phyloP scores from a whole-genome alignment of 2,113 vertebrate genomes.

The Nyctibius bracteatus region DNA sequence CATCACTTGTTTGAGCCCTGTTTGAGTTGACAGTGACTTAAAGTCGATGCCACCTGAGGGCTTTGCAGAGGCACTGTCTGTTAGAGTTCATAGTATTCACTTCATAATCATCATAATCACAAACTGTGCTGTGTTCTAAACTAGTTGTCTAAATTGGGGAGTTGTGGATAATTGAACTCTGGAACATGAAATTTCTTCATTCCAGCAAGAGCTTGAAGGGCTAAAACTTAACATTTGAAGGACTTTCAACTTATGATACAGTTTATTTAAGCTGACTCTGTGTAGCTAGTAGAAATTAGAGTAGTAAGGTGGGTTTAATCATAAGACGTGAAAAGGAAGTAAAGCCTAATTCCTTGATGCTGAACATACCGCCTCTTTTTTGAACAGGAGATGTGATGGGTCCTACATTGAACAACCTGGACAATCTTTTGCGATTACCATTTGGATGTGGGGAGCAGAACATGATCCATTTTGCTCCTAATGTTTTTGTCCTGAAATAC shows the following conservation, averaged over 20 bases:
- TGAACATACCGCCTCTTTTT: not conserved
- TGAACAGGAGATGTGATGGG: constrained; percentile 91
- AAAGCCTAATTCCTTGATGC: not conserved
- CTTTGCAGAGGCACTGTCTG: not conserved
- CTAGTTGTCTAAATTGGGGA: not conserved
- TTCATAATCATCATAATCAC: not conserved
- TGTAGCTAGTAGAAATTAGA: not conserved
- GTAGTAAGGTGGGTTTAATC: not conserved
- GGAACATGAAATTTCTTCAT: not conserved
- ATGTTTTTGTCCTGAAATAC: constrained; percentile 92
- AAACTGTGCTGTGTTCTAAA: not conserved
- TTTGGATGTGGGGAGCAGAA: constrained; percentile 95
- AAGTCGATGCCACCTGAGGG: not conserved
- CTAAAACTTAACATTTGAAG: not conserved
- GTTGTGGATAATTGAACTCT: not conserved
- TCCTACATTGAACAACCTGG: constrained; percentile 87
- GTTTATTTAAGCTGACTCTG: not conserved
- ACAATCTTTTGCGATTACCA: constrained; percentile 85
- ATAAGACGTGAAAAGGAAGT: not conserved
- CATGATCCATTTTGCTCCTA: constrained; percentile 96
- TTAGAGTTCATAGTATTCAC: not conserved
- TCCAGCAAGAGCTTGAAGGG: not conserved
- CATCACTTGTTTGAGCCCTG: not conserved
- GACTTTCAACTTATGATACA: not conserved
- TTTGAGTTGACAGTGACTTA: not conserved